Conservation (phyloP, 2,888 invertebrate species). For the Melipona beecheii region DNA sequence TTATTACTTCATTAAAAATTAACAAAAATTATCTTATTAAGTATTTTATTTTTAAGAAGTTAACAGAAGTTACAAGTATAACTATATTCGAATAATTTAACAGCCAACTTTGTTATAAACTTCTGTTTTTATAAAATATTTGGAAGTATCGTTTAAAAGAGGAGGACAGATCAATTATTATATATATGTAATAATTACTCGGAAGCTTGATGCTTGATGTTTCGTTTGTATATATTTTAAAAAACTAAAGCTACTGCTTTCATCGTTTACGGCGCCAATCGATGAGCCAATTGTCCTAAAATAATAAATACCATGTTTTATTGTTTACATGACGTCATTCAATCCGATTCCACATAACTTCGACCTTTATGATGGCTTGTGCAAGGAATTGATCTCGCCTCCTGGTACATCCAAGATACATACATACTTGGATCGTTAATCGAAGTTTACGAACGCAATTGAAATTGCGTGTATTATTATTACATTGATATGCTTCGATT, state of each 20-base stretch:
- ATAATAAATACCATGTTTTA: constrained; percentile 44
- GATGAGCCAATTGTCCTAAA: constrained; percentile 32
- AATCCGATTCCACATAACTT: constrained; percentile 25
- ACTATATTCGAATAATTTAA: no score
- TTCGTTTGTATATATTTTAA: background rate
- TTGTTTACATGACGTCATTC: constrained; percentile 45
- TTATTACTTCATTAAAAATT: no score
- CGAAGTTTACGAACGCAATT: background rate
- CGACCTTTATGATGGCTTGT: constrained; percentile 25
- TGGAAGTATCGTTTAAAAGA: no score
- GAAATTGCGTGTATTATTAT: no score
- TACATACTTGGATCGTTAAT: background rate
- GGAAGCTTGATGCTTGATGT: background rate
- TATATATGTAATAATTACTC: background rate
- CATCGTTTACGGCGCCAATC: constrained; percentile 22
- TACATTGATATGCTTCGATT: no score
- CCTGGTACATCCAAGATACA: background rate
- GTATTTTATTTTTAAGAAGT: no score
- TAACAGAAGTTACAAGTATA: no score
- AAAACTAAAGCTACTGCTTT: background rate
- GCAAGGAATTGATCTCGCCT: constrained; percentile 15
- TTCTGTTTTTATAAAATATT: no score
- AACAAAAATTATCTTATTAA: no score
- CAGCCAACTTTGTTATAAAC: no score
- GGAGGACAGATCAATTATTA: no score